Conservation (phyloP, 2,797 vertebrate species). For the Eulemur albifrons region DNA sequence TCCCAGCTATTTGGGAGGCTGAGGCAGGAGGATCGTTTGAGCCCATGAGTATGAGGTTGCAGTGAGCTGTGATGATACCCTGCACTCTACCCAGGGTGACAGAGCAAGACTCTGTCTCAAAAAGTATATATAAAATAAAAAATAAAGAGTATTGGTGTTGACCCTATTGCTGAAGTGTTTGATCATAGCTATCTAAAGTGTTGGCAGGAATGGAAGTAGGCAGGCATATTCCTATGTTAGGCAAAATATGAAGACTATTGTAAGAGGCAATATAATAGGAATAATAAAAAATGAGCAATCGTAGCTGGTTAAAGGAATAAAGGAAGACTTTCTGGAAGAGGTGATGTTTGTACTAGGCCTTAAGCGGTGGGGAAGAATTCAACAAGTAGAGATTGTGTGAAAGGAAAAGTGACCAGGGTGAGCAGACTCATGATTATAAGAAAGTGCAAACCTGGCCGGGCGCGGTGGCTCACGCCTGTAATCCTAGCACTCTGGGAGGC, state of each 20-base stretch:
- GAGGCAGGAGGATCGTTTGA: too few relatives aligned
- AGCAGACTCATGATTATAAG: not conserved
- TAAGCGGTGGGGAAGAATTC: not conserved
- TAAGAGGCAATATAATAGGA: not conserved
- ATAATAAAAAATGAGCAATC: constrained; percentile 24
- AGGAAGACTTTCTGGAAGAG: not conserved
- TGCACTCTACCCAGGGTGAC: too few relatives aligned
- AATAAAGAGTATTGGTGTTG: not conserved
- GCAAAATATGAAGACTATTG: not conserved
- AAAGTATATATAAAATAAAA: too few relatives aligned
- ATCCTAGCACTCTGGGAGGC: too few relatives aligned
- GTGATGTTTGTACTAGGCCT: not conserved
- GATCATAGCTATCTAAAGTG: not conserved
- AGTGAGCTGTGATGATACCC: too few relatives aligned
- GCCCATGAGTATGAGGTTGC: too few relatives aligned
- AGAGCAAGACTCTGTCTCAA: too few relatives aligned
- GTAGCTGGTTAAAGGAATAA: not conserved
- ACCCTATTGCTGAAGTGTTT: not conserved
- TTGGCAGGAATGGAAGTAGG: not conserved
- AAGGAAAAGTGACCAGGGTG: not conserved
- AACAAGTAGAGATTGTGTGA: not conserved
- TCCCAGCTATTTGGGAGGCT: too few relatives aligned
- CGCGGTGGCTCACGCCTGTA: too few relatives aligned
- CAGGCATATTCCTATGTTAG: not conserved
- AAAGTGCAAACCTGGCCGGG: not conserved